phyloP scores from a whole-genome alignment of 1,140 invertebrate species.

The Drosophila mayri region DNA sequence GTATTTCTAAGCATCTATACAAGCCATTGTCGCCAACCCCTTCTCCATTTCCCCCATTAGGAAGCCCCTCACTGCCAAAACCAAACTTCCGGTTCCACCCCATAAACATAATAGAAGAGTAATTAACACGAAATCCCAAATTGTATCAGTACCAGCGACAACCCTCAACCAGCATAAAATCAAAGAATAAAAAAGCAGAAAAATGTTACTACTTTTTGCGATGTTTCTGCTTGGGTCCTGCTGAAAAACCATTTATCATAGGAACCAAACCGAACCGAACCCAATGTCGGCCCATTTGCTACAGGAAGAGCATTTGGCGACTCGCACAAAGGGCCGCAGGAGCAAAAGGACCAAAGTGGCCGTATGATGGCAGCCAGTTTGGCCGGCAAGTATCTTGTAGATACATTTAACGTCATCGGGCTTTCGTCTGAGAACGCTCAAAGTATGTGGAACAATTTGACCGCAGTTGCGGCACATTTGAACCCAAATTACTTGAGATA shows the following conservation, averaged over 20 bases:
- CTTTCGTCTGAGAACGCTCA: slow-evolving; percentile 61
- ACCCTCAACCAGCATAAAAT: slow-evolving; percentile 55
- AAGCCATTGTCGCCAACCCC: slow-evolving; percentile 13
- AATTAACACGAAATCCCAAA: slow-evolving; percentile 83
- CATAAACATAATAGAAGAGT: slow-evolving; percentile 72
- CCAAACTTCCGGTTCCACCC: slow-evolving; percentile 49
- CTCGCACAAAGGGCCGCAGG: slow-evolving; percentile 32
- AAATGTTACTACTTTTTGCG: slow-evolving; percentile 55
- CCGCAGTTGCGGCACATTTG: slow-evolving; percentile 82
- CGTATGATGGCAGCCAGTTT: slow-evolving; percentile 68
- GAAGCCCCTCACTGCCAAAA: slow-evolving; percentile 19
- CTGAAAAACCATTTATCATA: slow-evolving; percentile 74
- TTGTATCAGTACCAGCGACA: slow-evolving; percentile 68
- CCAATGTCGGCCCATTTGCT: slow-evolving; percentile 74
- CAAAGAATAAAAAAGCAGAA: slow-evolving; percentile 14
- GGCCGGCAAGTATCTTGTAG: slow-evolving; percentile 40
- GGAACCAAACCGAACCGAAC: slow-evolving; percentile 36
- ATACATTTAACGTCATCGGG: slow-evolving; percentile 70
- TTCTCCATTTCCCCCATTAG: slow-evolving; percentile 21
- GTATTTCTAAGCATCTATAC: slow-evolving; percentile 2
- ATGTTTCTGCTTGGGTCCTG: slow-evolving; percentile 45
- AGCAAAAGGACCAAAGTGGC: slow-evolving; percentile 66
- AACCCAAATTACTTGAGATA: slow-evolving; percentile 82
- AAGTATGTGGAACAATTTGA: slow-evolving; percentile 78
- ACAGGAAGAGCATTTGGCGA: slow-evolving; percentile 51